These are phyloP conservation scores for Albula glossodonta DNA, from an alignment of 2,113 vertebrate genomes.

Conservation along the genomic window DNA sequence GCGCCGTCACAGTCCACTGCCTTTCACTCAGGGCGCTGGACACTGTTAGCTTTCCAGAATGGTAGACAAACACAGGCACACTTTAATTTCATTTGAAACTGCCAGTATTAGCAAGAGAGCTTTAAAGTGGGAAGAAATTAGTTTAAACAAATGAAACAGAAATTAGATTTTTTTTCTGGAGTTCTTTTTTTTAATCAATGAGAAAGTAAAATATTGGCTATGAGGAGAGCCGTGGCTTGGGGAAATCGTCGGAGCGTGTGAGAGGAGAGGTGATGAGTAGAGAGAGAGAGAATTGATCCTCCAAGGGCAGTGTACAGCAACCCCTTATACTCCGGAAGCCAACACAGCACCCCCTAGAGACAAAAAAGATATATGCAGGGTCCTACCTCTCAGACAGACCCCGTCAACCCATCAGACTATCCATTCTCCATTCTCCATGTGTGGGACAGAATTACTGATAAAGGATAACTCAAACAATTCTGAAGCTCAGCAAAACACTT, in stretches of 20 bases:
- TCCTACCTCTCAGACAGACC: too few relatives aligned
- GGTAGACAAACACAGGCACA: conserved; percentile 3
- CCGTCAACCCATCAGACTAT: too few relatives aligned
- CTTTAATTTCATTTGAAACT: neutral
- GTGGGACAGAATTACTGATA: too few relatives aligned
- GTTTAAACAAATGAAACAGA: conserved; percentile 1
- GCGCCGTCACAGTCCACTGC: neutral
- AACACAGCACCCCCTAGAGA: too few relatives aligned
- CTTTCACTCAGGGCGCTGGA: neutral
- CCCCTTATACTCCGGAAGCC: too few relatives aligned
- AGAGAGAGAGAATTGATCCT: neutral
- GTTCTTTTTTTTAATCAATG: conserved; percentile 36
- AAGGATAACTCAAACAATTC: too few relatives aligned
- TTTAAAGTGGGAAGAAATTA: neutral
- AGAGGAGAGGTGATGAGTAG: neutral
- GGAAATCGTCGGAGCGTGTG: conserved; percentile 15
- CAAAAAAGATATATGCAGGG: too few relatives aligned
- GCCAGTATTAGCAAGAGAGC: neutral
- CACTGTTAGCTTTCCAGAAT: neutral
- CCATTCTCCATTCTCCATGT: too few relatives aligned
- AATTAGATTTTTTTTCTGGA: conserved; percentile 20
- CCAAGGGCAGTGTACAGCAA: too few relatives aligned
- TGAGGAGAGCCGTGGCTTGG: conserved; percentile 31
- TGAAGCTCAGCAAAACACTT: too few relatives aligned
- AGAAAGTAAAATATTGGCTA: conserved; percentile 38